Evolutionary conservation across 2,113 vertebrate genomes (phyloP).

Genomic region (Myodes glareolus): DNA sequence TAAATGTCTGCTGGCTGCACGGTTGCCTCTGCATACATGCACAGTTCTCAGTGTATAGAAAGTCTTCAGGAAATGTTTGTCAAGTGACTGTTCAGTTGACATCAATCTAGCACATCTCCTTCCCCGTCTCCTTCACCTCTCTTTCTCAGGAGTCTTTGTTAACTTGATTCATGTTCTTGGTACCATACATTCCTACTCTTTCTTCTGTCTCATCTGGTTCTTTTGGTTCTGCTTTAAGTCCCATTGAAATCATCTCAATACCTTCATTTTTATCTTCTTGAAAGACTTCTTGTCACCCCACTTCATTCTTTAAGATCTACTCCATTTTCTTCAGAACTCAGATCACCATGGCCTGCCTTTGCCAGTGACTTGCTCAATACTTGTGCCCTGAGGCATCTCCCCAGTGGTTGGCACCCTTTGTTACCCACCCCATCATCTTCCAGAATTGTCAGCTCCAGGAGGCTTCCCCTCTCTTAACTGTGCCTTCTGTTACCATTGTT

Average conservation of each 20-base stretch:
- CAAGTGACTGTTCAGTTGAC: not conserved
- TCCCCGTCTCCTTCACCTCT: not conserved
- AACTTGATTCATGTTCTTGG: not conserved
- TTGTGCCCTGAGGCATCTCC: not conserved
- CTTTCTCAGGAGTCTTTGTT: not conserved
- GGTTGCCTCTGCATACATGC: not conserved
- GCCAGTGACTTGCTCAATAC: not conserved
- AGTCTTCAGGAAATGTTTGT: not conserved
- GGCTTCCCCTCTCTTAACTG: not conserved
- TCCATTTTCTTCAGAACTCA: not conserved
- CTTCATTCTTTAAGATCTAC: not conserved
- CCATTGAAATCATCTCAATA: not conserved
- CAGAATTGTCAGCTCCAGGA: not conserved
- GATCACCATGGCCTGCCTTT: not conserved
- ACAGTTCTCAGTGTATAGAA: not conserved
- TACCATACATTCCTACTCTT: not conserved
- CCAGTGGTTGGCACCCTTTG: not conserved
- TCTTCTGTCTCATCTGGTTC: not conserved
- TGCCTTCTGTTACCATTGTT: conserved; percentile 50
- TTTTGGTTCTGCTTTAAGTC: not conserved
- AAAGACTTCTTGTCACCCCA: not conserved
- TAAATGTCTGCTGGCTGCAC: not conserved
- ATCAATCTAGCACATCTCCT: not conserved
- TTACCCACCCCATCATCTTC: not conserved
- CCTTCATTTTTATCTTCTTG: conserved; percentile 16